Evolutionary conservation across 2,797 vertebrate species (phyloP), one percentile per base, ranked within the genome.

Genomic region (Pelodytes ibericus): DNA sequence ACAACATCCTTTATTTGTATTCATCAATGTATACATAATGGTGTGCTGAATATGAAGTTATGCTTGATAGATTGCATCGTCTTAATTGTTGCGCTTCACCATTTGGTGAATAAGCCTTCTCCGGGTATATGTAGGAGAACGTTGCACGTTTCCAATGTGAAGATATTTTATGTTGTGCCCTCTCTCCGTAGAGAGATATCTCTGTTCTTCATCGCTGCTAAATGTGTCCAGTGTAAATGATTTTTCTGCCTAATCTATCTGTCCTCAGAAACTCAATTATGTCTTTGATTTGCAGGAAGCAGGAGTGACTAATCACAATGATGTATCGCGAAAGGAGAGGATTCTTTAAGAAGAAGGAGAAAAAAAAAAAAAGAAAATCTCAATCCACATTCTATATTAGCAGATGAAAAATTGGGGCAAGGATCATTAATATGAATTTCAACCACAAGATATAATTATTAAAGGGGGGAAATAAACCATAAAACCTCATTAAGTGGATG

Each of bases 231-330:
- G 47, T 20, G 67, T 70, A 63, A 76, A 70, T 76, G 74, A 76
- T 65, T 77, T 44, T 49, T 49, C 74, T 47, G 59, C 49, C 66
- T 77, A 71, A 77, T 77, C 61, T 58, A 77, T 71, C 71, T 72
- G 59, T 61, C 74, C 74, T 71, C 68, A 65, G 60, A 58, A 71
- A 77, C 75, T 63, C 75, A 77, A 77, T 77, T 77, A 71, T 33
- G 60, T 26, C 22, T 71, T 51, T 77, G 75, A 77, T 77, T 71
- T 77, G 75, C 68, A 71, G 75, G 68, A 60, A 77, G 75, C 51
- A 57, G 56, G 36, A 66, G 53, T 66, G 61, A 77, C 75, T 77
- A 59, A 77, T 77, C 75, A 65, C 60, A 13, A n/a, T 71, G 75
- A 77, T 71, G 68, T 65, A 77, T 72, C 36, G 26, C 60, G 36